A percentile compares a stretch with the other conserved stretches of the same genome.
These are phyloP conservation scores for Microhierax caerulescens DNA, from an alignment of 2,797 vertebrate species.

Conservation along the genomic window DNA sequence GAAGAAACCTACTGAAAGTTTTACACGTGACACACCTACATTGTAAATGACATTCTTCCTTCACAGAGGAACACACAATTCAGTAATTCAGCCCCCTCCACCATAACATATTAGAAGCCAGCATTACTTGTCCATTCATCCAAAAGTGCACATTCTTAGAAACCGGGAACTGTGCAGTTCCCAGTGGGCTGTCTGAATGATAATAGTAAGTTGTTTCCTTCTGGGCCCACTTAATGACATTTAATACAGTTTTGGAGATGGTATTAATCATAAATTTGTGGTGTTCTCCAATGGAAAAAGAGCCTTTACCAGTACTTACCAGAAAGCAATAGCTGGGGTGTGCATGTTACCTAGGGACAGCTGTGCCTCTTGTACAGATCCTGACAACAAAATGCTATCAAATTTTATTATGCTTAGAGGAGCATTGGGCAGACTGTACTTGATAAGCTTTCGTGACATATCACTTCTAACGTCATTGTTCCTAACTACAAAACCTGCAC, in stretches of 20 bases:
- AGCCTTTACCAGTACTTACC: not conserved
- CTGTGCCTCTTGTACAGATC: not conserved
- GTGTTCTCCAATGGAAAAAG: not conserved
- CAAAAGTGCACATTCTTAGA: constrained; percentile 48
- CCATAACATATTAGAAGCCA: not conserved
- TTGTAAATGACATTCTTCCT: constrained; percentile 51
- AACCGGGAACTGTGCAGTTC: not conserved
- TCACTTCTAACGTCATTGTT: not conserved
- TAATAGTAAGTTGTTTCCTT: constrained; percentile 36
- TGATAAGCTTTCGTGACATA: not conserved
- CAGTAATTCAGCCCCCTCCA: constrained; percentile 60
- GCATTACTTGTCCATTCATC: constrained; percentile 63
- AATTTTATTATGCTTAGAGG: not conserved
- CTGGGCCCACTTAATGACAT: not conserved
- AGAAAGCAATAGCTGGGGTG: not conserved
- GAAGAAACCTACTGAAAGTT: constrained; percentile 43
- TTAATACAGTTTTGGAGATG: not conserved
- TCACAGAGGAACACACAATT: constrained; percentile 51
- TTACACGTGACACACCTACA: constrained; percentile 67
- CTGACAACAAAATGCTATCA: not conserved
- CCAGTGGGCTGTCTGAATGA: not conserved
- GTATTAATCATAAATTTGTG: not conserved
- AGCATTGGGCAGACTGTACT: not conserved
- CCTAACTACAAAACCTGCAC: not conserved
- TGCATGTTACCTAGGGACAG: not conserved